Percentiles rank a stretch among this genome's conserved stretches.
These are phyloP conservation scores for Thecocarcelia acutangulata DNA, from an alignment of 2,888 invertebrate species.

Conservation along the genomic window DNA sequence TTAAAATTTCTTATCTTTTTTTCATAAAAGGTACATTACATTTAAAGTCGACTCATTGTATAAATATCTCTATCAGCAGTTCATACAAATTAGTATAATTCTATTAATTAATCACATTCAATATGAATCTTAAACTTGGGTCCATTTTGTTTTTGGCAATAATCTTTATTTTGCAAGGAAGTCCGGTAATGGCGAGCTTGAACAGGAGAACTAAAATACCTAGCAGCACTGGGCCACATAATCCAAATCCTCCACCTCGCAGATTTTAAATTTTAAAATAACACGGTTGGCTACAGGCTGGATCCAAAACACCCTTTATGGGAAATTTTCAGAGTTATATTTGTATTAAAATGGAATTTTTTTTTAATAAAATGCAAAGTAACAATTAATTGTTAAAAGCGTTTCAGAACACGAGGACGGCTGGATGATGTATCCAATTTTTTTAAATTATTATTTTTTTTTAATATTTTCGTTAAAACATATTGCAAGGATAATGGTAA, in stretches of 20 bases:
- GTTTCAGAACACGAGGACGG: too few relatives aligned
- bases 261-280: slow-evolving; percentile 11
- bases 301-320: too few relatives aligned
- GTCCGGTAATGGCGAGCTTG: slow-evolving; percentile 26
- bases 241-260: slow-evolving; percentile 53
- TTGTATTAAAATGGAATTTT: too few relatives aligned
- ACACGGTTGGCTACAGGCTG: too few relatives aligned
- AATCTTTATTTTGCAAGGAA: slow-evolving; percentile 20
- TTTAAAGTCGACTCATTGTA: slow-evolving; percentile 9
- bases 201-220: slow-evolving; percentile 7
- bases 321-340: background rate
- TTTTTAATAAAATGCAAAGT: too few relatives aligned
- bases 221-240: slow-evolving; percentile 53
- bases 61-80: slow-evolving; percentile 22
- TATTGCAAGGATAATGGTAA: too few relatives aligned
- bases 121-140: slow-evolving; percentile 54
- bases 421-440: too few relatives aligned
- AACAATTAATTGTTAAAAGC: too few relatives aligned
- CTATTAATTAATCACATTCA: background rate
- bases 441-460: too few relatives aligned
- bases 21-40: slow-evolving; percentile 26
- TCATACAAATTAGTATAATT: slow-evolving; percentile 31
- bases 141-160: slow-evolving; percentile 29
- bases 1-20: slow-evolving; percentile 11
- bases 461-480: too few relatives aligned